Base-by-base conservation (phyloP, 2,113 vertebrate species). In the Channa argus region DNA sequence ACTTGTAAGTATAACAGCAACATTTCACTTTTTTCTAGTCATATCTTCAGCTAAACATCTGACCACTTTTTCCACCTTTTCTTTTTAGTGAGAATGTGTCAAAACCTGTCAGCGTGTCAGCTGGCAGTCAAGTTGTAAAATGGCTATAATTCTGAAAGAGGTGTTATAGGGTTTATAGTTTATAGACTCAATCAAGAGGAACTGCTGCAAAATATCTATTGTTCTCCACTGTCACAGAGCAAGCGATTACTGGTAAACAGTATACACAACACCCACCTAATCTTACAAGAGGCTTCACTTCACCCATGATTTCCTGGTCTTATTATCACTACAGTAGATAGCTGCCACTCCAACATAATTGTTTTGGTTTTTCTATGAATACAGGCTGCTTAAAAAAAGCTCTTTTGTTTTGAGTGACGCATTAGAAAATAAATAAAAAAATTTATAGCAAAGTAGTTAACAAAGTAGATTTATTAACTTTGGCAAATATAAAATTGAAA, bases 261-360 rank as follows among this genome's bases (percentile, higher is more conserved):
- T 36, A 4, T 24, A 84, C 11, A 61, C 51, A 87, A 77, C 69
- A 62, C 71, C 70, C 69, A 63, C 77, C 47, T 74, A 55, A 61
- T 83, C n/a, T 56, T 6, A 73, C 14, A n/a, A 83, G 14, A 67
- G 81, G 63, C 58, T 71, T 63, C 61, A 58, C 81, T 83, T 82
- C 33, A 78, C 61, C 61, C 34, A 9, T 63, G 52, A 85, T 73
- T 77, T 41, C 49, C 70, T 69, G 71, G 62, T 63, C 52, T 69
- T 63, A 61, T 75, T 71, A 46, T 78, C 4, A 5, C 38, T 9
- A 38, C 64, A 56, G 13, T 46, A 15, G 49, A 50, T 46, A 53
- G 59, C 52, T 47, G 45, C 67, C 70, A 68, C 80, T 83, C 36
- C 1, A 4, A 11, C 37, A 63, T 2, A 15, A 64, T 24, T 69